Evolutionary conservation across 2,113 vertebrate species (phyloP).

Genomic region (Tychaedon coryphoeus): DNA sequence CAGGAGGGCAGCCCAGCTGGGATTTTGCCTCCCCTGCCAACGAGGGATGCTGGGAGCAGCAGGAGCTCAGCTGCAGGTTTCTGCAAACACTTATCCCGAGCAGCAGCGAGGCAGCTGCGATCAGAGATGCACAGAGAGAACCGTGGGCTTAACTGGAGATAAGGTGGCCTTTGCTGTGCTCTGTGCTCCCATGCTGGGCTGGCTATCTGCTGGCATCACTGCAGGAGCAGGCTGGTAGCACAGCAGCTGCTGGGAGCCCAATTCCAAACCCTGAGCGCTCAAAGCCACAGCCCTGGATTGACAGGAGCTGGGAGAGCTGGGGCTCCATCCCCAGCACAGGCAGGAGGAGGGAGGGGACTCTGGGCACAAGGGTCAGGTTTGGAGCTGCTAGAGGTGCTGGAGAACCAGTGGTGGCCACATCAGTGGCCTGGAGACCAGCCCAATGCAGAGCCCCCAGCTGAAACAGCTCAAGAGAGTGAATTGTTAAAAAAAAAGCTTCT

Average conservation of each 20-base stretch:
- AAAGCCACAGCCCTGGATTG: background rate
- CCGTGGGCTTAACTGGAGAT: background rate
- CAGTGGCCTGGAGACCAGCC: background rate
- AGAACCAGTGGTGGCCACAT: background rate
- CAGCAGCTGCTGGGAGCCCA: background rate
- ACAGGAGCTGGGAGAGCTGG: background rate
- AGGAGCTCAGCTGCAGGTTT: background rate
- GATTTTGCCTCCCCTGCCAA: background rate
- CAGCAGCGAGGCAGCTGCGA: background rate
- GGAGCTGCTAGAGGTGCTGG: background rate
- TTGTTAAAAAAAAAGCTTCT: background rate
- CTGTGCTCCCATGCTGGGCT: background rate
- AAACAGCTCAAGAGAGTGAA: background rate
- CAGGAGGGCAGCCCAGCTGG: background rate
- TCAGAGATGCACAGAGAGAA: background rate
- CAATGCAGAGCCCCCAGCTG: background rate
- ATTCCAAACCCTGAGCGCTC: background rate
- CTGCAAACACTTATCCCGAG: background rate
- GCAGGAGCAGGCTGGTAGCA: background rate
- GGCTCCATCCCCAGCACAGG: fast-evolving
- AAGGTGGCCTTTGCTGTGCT: background rate
- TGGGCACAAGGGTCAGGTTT: background rate
- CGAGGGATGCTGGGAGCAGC: background rate
- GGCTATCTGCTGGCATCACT: background rate
- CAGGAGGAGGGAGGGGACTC: fast-evolving